Evolutionary conservation across 1,140 invertebrate genomes (phyloP).

Genomic region (Sarcophaga peregrina): DNA sequence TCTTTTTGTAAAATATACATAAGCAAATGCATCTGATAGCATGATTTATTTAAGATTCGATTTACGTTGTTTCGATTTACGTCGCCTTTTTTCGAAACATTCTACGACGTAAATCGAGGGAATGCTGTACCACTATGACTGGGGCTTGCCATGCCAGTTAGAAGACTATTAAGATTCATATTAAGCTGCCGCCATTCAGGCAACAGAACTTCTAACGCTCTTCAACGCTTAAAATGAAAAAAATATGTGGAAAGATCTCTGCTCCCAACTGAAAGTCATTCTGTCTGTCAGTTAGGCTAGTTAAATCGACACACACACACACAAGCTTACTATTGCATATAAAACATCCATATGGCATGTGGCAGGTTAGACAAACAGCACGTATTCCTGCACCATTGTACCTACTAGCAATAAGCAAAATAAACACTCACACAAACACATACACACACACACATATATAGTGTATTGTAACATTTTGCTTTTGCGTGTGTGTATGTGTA

Average conservation of each 20-base stretch:
- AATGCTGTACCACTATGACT: neutral
- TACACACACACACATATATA: neutral
- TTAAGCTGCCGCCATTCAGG: slow-evolving; percentile 34
- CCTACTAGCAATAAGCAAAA: neutral
- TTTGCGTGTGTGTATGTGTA: no score
- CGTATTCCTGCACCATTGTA: neutral
- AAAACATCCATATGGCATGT: neutral
- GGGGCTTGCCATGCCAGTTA: slow-evolving; percentile 13
- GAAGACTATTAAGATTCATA: slow-evolving; percentile 34
- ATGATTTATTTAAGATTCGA: no score
- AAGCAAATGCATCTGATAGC: no score
- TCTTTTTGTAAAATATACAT: no score
- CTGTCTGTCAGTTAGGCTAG: neutral
- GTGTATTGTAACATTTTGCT: no score
- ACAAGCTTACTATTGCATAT: neutral
- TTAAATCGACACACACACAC: neutral
- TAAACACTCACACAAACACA: neutral
- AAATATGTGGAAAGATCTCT: no score
- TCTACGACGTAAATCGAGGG: no score
- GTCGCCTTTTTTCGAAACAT: no score
- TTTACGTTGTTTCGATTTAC: no score
- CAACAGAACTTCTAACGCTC: slow-evolving; percentile 3
- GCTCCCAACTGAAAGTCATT: neutral
- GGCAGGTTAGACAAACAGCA: slow-evolving; percentile 23
- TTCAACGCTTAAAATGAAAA: neutral